Percentiles rank a stretch among this genome's conserved stretches.
Evolutionary conservation across 2,797 vertebrate genomes (phyloP).

Genomic region (Chiloscyllium punctatum): DNA sequence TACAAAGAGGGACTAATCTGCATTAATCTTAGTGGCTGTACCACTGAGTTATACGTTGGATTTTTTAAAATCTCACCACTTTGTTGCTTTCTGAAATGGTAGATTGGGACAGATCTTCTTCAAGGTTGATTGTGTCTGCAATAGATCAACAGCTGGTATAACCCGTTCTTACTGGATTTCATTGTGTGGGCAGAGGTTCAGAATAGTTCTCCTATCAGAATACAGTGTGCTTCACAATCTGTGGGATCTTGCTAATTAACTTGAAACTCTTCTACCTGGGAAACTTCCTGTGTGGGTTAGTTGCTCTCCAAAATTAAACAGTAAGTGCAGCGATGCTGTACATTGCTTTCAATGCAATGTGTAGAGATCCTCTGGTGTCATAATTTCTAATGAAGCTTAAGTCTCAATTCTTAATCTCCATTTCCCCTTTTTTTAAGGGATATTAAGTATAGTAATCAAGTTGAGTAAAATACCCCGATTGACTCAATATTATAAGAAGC

Average conservation of each 20-base stretch:
- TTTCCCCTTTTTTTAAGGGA: too few relatives aligned
- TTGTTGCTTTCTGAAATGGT: background rate
- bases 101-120: background rate
- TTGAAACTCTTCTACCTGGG: background rate
- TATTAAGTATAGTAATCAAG: background rate
- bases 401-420: background rate
- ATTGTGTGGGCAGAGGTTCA: background rate
- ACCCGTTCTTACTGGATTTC: background rate
- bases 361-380: background rate
- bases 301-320: constrained; percentile 16
- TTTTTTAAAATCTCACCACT: too few relatives aligned
- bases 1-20: background rate
- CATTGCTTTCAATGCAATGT: background rate
- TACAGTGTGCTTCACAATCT: background rate
- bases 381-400: background rate
- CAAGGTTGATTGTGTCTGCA: background rate
- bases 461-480: background rate
- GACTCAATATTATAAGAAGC: background rate
- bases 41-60: background rate
- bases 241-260: background rate
- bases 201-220: background rate
- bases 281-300: background rate
- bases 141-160: background rate
- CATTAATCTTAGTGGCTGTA: background rate
- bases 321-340: background rate